Percentiles rank a stretch among this genome's conserved stretches.
phyloP scores from a whole-genome alignment of 2,113 vertebrate species.

The Chaetorhynchus papuensis region DNA sequence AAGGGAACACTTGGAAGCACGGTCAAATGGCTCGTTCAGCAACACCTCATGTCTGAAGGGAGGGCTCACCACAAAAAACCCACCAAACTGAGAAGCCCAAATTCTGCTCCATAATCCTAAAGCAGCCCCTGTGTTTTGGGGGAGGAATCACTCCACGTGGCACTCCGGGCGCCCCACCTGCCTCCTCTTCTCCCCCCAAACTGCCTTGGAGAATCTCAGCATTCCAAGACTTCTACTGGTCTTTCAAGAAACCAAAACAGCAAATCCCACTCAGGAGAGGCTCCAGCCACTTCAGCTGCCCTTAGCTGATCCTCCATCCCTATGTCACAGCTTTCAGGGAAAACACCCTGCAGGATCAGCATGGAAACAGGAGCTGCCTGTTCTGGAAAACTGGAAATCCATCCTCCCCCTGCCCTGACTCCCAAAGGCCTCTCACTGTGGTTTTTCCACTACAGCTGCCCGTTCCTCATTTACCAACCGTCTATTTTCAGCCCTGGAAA shows the following conservation, averaged over 20 bases:
- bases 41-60: neutral
- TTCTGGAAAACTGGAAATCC: neutral
- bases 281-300: neutral
- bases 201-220: neutral
- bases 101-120: fast-evolving
- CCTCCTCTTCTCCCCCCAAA: no score
- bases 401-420: neutral
- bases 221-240: neutral
- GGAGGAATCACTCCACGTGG: neutral
- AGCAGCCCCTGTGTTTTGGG: neutral
- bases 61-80: neutral
- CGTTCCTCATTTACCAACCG: neutral
- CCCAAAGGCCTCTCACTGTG: neutral
- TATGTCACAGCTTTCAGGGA: fast-evolving
- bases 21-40: neutral
- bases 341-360: neutral
- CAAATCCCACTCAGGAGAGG: neutral
- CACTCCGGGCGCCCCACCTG: fast-evolving
- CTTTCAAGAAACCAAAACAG: neutral
- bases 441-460: neutral
- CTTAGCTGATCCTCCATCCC: neutral
- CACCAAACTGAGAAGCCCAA: fast-evolving
- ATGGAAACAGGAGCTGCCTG: neutral
- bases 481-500: neutral
- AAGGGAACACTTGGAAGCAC: neutral